A percentile compares a stretch with the other conserved stretches of the same genome.
Conservation (phyloP, 2,113 vertebrate species). For the Cavia aperea region DNA sequence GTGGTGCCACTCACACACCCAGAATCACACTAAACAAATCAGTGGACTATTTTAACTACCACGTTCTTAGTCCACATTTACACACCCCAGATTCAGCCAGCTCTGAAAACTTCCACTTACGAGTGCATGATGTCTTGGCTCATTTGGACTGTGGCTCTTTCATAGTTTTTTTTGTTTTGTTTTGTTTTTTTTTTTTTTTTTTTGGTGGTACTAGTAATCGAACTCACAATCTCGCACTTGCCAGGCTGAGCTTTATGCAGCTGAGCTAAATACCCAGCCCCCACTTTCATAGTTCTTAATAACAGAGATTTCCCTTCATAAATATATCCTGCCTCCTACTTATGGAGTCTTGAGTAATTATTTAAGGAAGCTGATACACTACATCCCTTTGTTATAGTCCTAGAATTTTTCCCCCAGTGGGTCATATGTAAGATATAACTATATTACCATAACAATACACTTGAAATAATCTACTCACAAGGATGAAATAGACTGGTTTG, state of each 20-base stretch:
- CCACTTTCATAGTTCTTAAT: background rate
- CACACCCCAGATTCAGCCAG: background rate
- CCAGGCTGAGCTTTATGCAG: too few relatives aligned
- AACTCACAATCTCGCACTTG: too few relatives aligned
- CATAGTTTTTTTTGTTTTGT: background rate
- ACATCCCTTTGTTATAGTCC: background rate
- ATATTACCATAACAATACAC: background rate
- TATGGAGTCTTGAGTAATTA: background rate
- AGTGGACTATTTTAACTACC: background rate
- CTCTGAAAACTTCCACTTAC: background rate
- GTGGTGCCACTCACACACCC: background rate
- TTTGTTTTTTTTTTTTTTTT: too few relatives aligned
- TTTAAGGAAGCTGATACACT: background rate
- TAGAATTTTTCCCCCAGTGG: background rate
- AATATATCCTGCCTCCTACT: background rate
- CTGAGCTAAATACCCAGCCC: too few relatives aligned
- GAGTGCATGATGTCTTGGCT: background rate
- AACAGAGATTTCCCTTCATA: background rate
- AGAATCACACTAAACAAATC: background rate
- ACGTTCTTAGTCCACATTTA: background rate
- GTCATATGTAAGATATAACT: background rate
- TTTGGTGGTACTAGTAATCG: too few relatives aligned
- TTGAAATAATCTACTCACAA: background rate
- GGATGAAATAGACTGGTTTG: background rate
- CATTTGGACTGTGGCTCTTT: background rate